Percentiles rank a stretch among this genome's conserved stretches.
phyloP scores from a whole-genome alignment of 1,140 invertebrate genomes.

The Chionoecetes opilio region DNA sequence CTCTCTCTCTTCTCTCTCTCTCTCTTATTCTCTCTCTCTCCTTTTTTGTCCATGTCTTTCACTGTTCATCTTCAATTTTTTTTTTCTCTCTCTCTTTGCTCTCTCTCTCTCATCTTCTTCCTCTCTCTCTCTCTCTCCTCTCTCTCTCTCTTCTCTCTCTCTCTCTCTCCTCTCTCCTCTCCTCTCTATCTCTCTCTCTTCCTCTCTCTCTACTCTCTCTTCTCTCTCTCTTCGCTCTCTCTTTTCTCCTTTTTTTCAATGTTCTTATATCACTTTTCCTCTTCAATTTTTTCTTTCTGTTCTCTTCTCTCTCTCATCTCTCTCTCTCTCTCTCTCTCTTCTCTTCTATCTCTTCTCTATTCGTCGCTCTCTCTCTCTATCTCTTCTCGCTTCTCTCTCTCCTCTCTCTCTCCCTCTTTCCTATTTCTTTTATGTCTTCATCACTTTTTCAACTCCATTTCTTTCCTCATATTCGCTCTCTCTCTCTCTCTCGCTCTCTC shows the following conservation, averaged over 20 bases:
- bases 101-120: neutral
- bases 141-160: neutral
- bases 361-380: no score
- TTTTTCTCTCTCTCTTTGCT: no score
- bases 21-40: neutral
- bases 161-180: neutral
- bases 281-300: no score
- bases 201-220: neutral
- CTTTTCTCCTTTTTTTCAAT: no score
- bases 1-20: slow-evolving; percentile 28
- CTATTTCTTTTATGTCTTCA: neutral
- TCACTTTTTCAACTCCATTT: neutral
- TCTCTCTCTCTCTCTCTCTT: neutral
- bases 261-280: no score
- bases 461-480: neutral
- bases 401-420: no score
- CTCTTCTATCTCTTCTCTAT: neutral
- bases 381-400: no score
- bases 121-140: neutral
- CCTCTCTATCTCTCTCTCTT: neutral
- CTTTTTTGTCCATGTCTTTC: no score
- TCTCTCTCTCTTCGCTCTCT: neutral
- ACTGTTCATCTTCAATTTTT: neutral
- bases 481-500: neutral
- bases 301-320: no score